Evolutionary conservation across 53 echinoderm and acorn worm species (phyloP), one percentile per base, ranked within the genome.

Genomic region (Holothuria leucospilota): DNA sequence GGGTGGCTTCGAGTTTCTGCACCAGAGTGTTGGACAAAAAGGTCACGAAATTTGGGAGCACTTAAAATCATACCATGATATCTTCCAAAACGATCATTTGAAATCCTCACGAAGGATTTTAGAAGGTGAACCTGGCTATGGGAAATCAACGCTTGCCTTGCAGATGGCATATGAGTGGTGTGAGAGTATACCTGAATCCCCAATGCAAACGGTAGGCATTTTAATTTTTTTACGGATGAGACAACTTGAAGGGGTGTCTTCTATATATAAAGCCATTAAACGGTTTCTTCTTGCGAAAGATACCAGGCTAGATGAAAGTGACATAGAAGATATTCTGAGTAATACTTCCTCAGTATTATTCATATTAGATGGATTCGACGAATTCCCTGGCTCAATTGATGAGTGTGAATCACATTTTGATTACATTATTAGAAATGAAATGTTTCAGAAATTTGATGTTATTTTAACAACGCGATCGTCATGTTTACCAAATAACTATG

Each of bases 311-410:
- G 4, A 14, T 69, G 69, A 8, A 6, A 1, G 14, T 5, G 29
- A 69, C 9, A 38, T 69, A 8, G 38, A 28, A 29, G 3, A 16
- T 26, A 13, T 69, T 27, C 7, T 69, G 26, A 38, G 26, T 15
- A 2, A 1, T 7, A 40, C 26, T 28, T 0, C 27, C 4, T 25
- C 27, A 25, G 69, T 69, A 0, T 28, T 69, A 15, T 25, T 69
- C 14, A 7, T 69, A 13, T 69, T 69, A 28, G 69, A 69, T 69
- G 69, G 69, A 28, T 69, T 30, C 13, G 69, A 69, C 29, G 69
- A 69, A 69, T 69, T 25, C 13, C 26, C 69, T 30, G 69, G 29
- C 2, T 34, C 34, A 34, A 8, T 2, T 0, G 29, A 69, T 30
- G 69, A 28, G 23, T 16, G 6, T 14, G 29, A 25, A 29, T 27